Conservation (phyloP, 2,888 invertebrate species). For the Scrobipalpa atriplicella region DNA sequence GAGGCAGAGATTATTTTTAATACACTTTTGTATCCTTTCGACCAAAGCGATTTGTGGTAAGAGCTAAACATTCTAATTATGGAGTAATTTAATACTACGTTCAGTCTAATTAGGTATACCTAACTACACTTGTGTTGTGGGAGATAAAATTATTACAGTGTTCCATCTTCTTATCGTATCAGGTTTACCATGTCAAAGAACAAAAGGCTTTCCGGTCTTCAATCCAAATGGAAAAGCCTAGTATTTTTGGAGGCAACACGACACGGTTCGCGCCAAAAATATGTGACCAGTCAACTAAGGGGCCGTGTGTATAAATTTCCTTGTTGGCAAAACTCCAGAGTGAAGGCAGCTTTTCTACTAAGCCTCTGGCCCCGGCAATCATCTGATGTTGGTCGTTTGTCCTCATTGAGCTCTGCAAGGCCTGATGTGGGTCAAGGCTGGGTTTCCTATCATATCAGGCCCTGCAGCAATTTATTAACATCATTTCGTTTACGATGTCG, state of each 20-base stretch:
- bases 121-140: too few relatives aligned
- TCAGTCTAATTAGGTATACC: too few relatives aligned
- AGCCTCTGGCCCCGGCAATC: slow-evolving; percentile 12
- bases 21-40: too few relatives aligned
- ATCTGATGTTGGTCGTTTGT: slow-evolving; percentile 27
- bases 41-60: too few relatives aligned
- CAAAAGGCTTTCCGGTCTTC: not conserved
- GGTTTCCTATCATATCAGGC: slow-evolving; percentile 27
- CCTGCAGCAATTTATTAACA: slow-evolving; percentile 30
- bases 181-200: slow-evolving; percentile 11
- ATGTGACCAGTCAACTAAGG: slow-evolving; percentile 23
- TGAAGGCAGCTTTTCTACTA: slow-evolving; percentile 23
- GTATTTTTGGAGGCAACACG: not conserved
- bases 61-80: too few relatives aligned
- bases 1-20: too few relatives aligned
- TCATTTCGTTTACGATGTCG: slow-evolving; percentile 18
- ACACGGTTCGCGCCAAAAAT: slow-evolving; percentile 20
- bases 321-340: slow-evolving; percentile 26
- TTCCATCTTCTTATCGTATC: not conserved
- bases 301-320: slow-evolving; percentile 26
- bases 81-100: too few relatives aligned
- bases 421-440: slow-evolving; percentile 23
- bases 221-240: slow-evolving; percentile 2
- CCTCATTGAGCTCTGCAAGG: slow-evolving; percentile 22
- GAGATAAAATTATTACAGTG: too few relatives aligned